These are phyloP conservation scores for Leptogaster cylindrica DNA, from an alignment of 2,888 invertebrate genomes.

Conservation along the genomic window DNA sequence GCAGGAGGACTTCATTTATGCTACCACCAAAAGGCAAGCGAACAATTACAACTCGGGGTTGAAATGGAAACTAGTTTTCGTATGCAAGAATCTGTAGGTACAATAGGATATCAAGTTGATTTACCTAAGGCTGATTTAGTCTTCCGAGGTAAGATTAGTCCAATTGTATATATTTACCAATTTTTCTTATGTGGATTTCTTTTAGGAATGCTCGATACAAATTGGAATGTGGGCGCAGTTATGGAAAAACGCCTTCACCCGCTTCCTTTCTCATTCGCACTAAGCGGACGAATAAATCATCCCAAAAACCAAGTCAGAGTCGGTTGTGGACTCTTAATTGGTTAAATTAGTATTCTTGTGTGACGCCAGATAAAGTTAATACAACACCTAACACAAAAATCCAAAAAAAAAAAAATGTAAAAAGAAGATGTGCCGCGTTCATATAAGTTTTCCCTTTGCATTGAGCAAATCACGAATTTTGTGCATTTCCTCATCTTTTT, in stretches of 20 bases:
- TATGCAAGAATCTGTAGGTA: constrained; percentile 88
- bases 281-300: constrained; percentile 93
- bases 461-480: no score
- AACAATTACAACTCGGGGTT: constrained; percentile 88
- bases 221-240: constrained; percentile 92
- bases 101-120: constrained; percentile 93
- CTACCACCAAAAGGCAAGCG: constrained; percentile 93
- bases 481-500: no score
- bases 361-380: constrained; percentile 1
- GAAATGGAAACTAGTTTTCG: constrained; percentile 93
- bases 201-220: constrained; percentile 88
- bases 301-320: constrained; percentile 90
- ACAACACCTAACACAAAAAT: background rate
- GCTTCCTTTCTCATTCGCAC: constrained; percentile 89
- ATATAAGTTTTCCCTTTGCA: background rate
- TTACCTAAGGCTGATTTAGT: constrained; percentile 92
- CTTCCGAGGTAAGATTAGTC: constrained; percentile 79
- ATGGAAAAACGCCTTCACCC: constrained; percentile 93
- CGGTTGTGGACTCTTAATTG: constrained; percentile 93
- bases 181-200: constrained; percentile 41
- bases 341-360: constrained; percentile 65
- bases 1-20: constrained; percentile 84
- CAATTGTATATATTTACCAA: constrained; percentile 35
- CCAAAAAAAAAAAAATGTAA: background rate
- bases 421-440: background rate